Conservation (phyloP, 2,113 vertebrate genomes). For the Emydocephalus ijimae region DNA sequence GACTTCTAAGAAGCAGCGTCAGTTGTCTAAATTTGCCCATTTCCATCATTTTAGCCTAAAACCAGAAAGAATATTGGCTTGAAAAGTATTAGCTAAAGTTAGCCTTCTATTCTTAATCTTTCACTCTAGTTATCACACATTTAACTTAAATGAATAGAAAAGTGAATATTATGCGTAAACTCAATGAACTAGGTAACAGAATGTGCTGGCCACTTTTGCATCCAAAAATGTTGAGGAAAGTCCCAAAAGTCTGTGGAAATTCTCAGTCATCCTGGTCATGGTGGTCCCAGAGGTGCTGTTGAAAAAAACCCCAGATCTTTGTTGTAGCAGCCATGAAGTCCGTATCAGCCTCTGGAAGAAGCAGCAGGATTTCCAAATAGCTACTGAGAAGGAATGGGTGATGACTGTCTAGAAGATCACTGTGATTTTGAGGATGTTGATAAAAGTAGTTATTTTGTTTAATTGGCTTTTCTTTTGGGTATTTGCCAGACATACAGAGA, state of each 20-base stretch:
- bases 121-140: not conserved
- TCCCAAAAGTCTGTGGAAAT: not conserved
- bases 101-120: not conserved
- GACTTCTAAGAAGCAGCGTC: not conserved
- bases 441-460: slow-evolving; percentile 5
- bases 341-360: not conserved
- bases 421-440: not conserved
- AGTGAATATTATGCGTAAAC: not conserved
- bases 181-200: not conserved
- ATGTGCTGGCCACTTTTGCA: not conserved
- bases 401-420: not conserved
- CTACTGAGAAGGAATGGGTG: not conserved
- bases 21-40: not conserved
- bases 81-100: not conserved
- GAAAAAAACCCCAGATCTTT: not conserved
- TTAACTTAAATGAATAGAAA: not conserved
- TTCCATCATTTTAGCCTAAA: not conserved
- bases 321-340: not conserved
- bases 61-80: not conserved
- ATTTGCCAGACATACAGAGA: slow-evolving; percentile 82
- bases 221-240: not conserved
- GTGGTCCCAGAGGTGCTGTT: not conserved
- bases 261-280: not conserved
- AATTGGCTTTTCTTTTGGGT: slow-evolving; percentile 43
- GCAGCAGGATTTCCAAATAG: not conserved